phyloP scores from a whole-genome alignment of 1,140 invertebrate species.

The Alviniconcha marisindica region DNA sequence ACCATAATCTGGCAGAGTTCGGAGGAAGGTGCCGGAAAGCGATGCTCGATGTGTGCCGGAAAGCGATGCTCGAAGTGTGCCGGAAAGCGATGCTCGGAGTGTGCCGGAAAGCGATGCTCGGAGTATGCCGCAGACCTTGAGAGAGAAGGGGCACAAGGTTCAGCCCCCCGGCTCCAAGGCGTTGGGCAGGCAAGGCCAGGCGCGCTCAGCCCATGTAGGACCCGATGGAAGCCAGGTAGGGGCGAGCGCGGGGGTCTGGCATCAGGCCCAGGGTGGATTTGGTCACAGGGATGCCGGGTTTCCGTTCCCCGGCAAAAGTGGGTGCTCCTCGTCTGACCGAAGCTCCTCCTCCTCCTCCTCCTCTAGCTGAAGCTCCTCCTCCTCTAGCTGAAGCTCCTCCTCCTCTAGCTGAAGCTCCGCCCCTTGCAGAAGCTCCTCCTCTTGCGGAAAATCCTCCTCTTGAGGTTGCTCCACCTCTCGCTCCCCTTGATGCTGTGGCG shows the following conservation, averaged over 20 bases:
- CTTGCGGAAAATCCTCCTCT: neutral
- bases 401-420: neutral
- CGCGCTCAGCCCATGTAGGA: conserved; percentile 37
- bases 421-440: neutral
- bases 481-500: neutral
- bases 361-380: neutral
- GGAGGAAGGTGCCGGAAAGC: no score
- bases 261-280: conserved; percentile 44
- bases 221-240: conserved; percentile 40
- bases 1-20: no score
- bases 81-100: no score
- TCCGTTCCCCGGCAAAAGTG: neutral
- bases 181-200: no score
- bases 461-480: no score
- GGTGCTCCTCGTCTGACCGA: neutral
- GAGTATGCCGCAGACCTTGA: no score
- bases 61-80: no score
- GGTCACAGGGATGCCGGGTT: neutral
- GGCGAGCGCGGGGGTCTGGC: conserved; percentile 44
- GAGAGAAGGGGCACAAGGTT: no score
- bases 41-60: no score
- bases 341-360: neutral
- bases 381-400: neutral
- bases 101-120: no score
- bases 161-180: no score